phyloP scores from a whole-genome alignment of 2,797 vertebrate genomes.

The Uromys caudimaculatus region DNA sequence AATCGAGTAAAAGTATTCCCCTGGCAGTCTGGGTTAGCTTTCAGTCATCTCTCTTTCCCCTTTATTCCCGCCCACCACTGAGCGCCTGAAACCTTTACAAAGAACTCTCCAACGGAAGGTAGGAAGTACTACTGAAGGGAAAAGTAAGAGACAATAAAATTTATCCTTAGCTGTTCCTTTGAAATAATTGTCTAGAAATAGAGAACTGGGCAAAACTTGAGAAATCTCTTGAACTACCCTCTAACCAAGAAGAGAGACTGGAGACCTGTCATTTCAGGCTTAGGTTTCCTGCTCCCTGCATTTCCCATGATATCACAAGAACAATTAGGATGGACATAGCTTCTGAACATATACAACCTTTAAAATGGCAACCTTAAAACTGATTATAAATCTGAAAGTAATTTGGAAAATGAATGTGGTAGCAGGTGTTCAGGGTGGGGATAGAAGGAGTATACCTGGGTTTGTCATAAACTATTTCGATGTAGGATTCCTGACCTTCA shows the following conservation, averaged over 20 bases:
- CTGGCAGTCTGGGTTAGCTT: neutral
- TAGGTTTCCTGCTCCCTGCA: neutral
- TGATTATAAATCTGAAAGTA: neutral
- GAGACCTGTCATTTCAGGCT: conserved; percentile 11
- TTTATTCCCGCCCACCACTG: neutral
- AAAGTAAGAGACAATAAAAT: conserved; percentile 41
- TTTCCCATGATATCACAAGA: neutral
- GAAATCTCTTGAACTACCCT: neutral
- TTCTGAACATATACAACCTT: neutral
- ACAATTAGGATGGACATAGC: neutral
- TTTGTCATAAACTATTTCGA: conserved; percentile 3
- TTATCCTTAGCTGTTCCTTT: neutral
- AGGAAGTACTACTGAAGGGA: conserved; percentile 3
- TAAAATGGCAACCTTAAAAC: conserved; percentile 6
- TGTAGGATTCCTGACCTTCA: neutral
- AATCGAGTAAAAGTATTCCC: conserved; percentile 39
- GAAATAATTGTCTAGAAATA: conserved; percentile 49
- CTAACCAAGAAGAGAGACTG: neutral
- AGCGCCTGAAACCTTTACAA: conserved; percentile 7
- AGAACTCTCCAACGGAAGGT: neutral
- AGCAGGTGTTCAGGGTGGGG: neutral
- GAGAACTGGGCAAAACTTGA: neutral
- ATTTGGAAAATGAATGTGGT: neutral
- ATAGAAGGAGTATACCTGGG: neutral
- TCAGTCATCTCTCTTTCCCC: neutral